Conservation (phyloP, 1,140 invertebrate genomes). For the Protaetia brevitarsis region DNA sequence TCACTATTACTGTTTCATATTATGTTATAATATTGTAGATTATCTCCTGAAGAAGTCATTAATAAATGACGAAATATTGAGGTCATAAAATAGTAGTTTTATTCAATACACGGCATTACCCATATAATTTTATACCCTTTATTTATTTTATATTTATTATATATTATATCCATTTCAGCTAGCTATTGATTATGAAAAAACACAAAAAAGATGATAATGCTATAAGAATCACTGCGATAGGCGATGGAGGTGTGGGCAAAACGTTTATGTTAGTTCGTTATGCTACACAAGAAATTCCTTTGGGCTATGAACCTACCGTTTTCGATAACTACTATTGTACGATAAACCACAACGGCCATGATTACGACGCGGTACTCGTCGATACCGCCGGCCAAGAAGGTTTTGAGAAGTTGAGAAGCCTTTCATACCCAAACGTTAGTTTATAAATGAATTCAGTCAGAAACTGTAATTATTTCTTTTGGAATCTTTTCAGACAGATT, state of each 20-base stretch:
- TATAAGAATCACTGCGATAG: constrained; percentile 24
- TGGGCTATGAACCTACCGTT: constrained; percentile 92
- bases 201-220: constrained; percentile 24
- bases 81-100: no score
- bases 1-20: no score
- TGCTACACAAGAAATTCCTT: constrained; percentile 93
- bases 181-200: no score
- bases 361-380: constrained; percentile 92
- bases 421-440: constrained; percentile 85
- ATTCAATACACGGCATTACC: no score
- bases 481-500: constrained; percentile 14
- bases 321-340: constrained; percentile 99
- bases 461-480: neutral
- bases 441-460: neutral
- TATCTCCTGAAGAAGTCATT: no score
- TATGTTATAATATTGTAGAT: no score
- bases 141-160: no score
- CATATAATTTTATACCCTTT: no score
- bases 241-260: constrained; percentile 77
- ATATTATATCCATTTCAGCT: no score
- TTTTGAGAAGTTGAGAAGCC: constrained; percentile 88
- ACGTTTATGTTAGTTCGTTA: constrained; percentile 95
- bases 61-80: no score
- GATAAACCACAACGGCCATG: constrained; percentile 99
- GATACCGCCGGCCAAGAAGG: constrained; percentile 95